Conservation (phyloP, 2,797 vertebrate genomes). For the Muraenolepis orangiensis region DNA sequence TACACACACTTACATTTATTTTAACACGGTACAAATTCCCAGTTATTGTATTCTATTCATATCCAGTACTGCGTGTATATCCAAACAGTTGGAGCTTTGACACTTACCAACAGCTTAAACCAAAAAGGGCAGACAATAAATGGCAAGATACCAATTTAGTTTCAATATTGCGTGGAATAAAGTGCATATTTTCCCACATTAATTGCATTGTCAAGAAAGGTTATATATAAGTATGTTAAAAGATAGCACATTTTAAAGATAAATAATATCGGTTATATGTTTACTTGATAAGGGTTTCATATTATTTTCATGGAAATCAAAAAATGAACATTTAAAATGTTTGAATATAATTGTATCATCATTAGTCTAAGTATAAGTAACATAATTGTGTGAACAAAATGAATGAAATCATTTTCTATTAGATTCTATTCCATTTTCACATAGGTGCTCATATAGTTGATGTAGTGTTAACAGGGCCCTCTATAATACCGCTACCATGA, state of each 20-base stretch:
- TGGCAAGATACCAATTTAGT: slow-evolving; percentile 60
- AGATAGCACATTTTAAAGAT: slow-evolving; percentile 9
- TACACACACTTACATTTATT: background rate
- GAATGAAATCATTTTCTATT: background rate
- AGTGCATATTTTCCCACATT: slow-evolving; percentile 19
- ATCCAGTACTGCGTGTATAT: background rate
- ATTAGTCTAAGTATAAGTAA: background rate
- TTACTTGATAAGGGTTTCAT: background rate
- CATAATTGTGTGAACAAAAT: background rate
- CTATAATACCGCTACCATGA: background rate
- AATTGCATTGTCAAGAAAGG: too few relatives aligned
- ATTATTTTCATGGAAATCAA: background rate
- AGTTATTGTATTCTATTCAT: background rate
- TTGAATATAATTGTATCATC: background rate
- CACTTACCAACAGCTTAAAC: slow-evolving; percentile 41
- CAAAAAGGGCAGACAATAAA: slow-evolving; percentile 57
- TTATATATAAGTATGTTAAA: background rate
- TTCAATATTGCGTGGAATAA: slow-evolving; percentile 42
- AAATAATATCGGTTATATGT: background rate
- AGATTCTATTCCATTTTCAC: background rate
- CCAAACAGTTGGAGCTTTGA: slow-evolving; percentile 19
- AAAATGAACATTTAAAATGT: background rate
- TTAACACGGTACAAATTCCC: background rate
- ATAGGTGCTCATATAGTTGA: background rate
- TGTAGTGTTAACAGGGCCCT: background rate